phyloP scores from a whole-genome alignment of 2,113 vertebrate genomes.

The Otocyon megalotis region DNA sequence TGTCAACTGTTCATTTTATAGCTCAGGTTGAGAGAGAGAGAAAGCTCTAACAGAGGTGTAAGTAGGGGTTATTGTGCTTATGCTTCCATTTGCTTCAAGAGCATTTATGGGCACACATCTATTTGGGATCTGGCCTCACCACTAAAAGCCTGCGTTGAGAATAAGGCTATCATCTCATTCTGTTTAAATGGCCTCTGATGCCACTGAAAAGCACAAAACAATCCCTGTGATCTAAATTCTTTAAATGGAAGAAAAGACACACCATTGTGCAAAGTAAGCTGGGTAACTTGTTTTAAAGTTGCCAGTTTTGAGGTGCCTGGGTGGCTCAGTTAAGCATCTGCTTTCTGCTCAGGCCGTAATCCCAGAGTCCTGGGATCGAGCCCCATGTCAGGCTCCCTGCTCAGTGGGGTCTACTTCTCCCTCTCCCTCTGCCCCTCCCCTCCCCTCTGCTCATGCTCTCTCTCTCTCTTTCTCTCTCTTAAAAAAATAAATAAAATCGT shows the following conservation, averaged over 20 bases:
- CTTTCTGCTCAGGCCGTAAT: not conserved
- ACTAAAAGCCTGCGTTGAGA: not conserved
- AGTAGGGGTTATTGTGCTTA: not conserved
- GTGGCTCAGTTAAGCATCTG: not conserved
- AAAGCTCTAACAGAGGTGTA: not conserved
- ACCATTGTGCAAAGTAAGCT: not conserved
- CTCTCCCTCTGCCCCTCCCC: not conserved
- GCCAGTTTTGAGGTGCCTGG: not conserved
- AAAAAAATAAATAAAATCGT: not conserved
- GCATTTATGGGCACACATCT: constrained; percentile 8
- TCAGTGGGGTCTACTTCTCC: not conserved
- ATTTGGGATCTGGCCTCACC: not conserved
- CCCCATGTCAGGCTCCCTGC: accelerated
- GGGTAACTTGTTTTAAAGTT: constrained; percentile 17
- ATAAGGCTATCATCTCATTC: not conserved
- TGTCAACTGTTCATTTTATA: constrained; percentile 55
- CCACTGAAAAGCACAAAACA: constrained; percentile 45
- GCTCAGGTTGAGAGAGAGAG: constrained; percentile 2
- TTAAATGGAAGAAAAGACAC: constrained; percentile 43
- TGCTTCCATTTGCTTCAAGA: constrained; percentile 34
- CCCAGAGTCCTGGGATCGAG: not conserved
- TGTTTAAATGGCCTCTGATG: constrained; percentile 26
- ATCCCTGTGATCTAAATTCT: constrained; percentile 7
- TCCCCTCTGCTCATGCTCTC: not conserved
- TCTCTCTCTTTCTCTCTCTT: not conserved